Base-by-base conservation (phyloP, 2,888 invertebrate species). In the Metallyticus violacea region DNA sequence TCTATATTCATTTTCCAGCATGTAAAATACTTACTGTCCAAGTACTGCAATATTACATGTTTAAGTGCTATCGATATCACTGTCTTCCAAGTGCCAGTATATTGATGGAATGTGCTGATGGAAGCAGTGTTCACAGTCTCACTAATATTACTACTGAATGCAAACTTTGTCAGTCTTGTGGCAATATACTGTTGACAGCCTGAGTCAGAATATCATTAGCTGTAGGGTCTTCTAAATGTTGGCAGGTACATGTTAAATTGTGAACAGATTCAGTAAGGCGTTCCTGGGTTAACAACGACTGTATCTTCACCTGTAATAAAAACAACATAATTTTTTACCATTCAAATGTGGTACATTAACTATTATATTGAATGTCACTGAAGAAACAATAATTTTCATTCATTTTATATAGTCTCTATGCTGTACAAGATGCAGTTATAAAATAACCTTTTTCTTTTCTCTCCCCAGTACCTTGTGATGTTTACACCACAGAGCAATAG, bases 111-210 rank as follows among this genome's bases (percentile, higher is more conserved):
- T 62, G 40, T 62, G 40, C 22, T 62, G 40, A 0, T 62, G 40
- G 40, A 62, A 62, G 15, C 40, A 62, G 4, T 62, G 4, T 62
- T 62, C 22, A 22, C 40, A 62, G 40, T 62, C 40, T 62, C 15
- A 62, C 40, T 4, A 62, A 2, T 15, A 40, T 40, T 62, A 62
- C 22, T 62, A 6, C 40, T 62, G 40, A 62, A 62, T 15, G 40
- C 40, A 62, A 62, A 62, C 40, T n/a, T n/a, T 62, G 40, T 62
- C 40, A 62, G 40, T 62, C 40, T n/a, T 81, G 30, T 30, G 81
- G 81, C 15, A 81, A 81, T 25, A 81, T 81, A 4, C 81, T 81
- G n/a, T 81, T 81, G 9, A 81, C 81, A 81, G 81, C 81, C 81
- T 81, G 81, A 0, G 81, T 30, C n/a, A 81, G 28, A 25, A 81